Base-by-base conservation (phyloP, 1,140 invertebrate genomes). In the Homarus americanus region DNA sequence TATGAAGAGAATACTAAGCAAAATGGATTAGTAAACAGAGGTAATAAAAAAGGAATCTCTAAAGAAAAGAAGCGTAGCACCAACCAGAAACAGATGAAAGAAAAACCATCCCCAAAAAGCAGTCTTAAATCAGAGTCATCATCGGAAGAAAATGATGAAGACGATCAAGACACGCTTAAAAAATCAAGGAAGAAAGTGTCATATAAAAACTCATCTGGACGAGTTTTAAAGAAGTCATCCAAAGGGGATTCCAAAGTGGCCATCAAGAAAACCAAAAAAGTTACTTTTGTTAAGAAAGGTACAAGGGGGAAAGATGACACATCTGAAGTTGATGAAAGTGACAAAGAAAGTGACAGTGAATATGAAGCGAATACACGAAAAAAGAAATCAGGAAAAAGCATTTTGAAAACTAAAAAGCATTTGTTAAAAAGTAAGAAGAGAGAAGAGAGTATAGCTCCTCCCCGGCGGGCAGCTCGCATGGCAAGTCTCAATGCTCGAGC, bases 401-500 rank as follows among this genome's bases (percentile, higher is more conserved):
- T 20, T 5, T 7, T 80, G 58, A 91, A 91, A 38, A 79, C 44
- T 49, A 91, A 86, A 36, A 85, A 91, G 49, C 82, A 44, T 58
- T 34, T 76, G 10, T 34, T 40, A 53, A 85, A 80, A 15, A 63
- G 40, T 36, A 85, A 79, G n/a, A 86, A 82, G 40, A 85, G 82
- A 20, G 49, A 85, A 36, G 66, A 80, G 44, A 80, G 24, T 34
- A 20, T 72, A 73, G 36, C 89, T 20, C 82, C 89, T 28, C 40
- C 76, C n/a, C 24, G 83, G 36, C 34, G 89, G 15, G 40, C 32
- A 17, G 76, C 83, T 10, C 95, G 97, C 91, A 97, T 98, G 93
- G 97, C 97, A 40, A 98, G 97, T 9, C 94, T 98, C 28, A 98
- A 98, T 94, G 97, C 97, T 0, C 94, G 97, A 93, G 97, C 97